phyloP scores from a whole-genome alignment of 1,140 invertebrate genomes.

The Aleiodes sp. region DNA sequence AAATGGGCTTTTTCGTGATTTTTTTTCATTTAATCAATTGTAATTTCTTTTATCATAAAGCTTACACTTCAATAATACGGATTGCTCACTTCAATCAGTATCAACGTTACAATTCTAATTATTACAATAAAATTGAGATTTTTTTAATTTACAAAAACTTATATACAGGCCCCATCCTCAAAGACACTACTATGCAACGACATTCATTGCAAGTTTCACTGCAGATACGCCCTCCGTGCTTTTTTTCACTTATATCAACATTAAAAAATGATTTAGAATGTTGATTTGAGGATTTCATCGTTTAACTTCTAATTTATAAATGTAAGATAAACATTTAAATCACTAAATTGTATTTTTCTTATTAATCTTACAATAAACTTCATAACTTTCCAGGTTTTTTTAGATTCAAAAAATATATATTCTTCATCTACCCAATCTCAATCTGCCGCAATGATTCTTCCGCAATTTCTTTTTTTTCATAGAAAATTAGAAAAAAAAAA shows the following conservation, averaged over 20 bases:
- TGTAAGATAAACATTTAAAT: background rate
- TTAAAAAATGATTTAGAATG: background rate
- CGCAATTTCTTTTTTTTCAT: conserved; percentile 45
- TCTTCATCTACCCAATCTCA: background rate
- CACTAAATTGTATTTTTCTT: background rate
- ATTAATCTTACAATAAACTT: background rate
- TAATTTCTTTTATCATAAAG: conserved; percentile 10
- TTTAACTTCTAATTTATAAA: too few relatives aligned
- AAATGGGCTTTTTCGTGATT: too few relatives aligned
- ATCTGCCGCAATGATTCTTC: conserved; percentile 1
- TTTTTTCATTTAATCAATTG: too few relatives aligned
- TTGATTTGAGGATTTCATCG: too few relatives aligned
- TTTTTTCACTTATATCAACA: background rate
- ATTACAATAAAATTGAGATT: background rate
- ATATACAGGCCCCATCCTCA: background rate
- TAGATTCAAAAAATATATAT: conserved; percentile 6
- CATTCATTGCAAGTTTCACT: background rate
- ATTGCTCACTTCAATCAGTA: background rate
- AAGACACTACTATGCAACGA: background rate
- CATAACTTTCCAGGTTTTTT: background rate
- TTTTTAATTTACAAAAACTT: conserved; percentile 16
- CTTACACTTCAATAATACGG: conserved; percentile 3
- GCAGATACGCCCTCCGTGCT: background rate
- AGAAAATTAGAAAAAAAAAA: conserved; percentile 80
- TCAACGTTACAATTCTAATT: background rate